These are phyloP conservation scores for Oreochromis mossambicus DNA, from an alignment of 2,797 vertebrate genomes.

Conservation along the genomic window DNA sequence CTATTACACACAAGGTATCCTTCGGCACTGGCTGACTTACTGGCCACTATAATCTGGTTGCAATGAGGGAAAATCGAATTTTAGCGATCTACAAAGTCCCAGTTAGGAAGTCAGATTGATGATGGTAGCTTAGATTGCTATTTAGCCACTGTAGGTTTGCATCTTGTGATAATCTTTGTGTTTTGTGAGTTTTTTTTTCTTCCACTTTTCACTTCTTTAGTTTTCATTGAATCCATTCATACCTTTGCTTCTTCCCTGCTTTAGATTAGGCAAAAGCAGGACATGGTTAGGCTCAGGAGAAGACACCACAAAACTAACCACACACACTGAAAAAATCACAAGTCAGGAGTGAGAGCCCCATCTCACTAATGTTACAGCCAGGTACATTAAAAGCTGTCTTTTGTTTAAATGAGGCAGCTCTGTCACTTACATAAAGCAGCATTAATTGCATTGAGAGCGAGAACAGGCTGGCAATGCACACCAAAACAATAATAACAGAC, in stretches of 20 bases:
- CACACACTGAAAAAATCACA: background rate
- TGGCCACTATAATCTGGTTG: background rate
- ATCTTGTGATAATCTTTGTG: background rate
- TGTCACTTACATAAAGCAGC: background rate
- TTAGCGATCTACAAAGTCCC: background rate
- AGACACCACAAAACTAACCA: background rate
- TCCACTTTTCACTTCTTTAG: background rate
- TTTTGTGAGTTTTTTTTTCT: background rate
- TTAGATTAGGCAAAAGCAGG: background rate
- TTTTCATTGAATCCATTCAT: background rate
- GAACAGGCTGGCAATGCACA: background rate
- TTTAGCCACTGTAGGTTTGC: background rate
- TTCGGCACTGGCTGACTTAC: background rate
- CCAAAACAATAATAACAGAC: background rate
- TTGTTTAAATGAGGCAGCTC: background rate
- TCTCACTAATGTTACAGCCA: background rate
- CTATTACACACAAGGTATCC: background rate
- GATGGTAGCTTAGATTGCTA: background rate
- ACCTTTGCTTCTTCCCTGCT: background rate
- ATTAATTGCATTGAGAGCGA: background rate
- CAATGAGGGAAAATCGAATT: accelerated
- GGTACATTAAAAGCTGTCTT: background rate
- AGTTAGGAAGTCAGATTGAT: background rate
- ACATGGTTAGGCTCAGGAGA: background rate
- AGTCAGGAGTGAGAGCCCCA: background rate